Evolutionary conservation across 2,888 invertebrate species (phyloP), one percentile per base, ranked within the genome.

Genomic region (Disparrhopalites patrizii): DNA sequence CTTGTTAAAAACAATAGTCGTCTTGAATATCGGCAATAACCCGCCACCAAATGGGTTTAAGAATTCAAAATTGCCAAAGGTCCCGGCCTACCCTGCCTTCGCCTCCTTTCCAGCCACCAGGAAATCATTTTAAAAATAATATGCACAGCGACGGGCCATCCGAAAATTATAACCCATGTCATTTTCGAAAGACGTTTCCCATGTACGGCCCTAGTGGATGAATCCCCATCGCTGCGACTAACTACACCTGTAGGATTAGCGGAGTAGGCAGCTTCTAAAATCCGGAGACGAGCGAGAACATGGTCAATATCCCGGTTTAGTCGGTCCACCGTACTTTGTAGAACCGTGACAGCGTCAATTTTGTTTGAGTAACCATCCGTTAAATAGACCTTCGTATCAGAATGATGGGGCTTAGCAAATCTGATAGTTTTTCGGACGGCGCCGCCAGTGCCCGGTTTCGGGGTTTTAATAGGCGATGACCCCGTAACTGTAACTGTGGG

Each of bases 101-200:
- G 55, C 43, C 72, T 65, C 61, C 70, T 57, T 38, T 67, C 47
- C 62, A 71, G 63, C 69, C 70, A 75, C 72, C 71, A 72, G 3
- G 63, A 40, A 33, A 75, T 47, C 33, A 73, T 65, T 56, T 71
- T 73, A 7, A 76, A 62, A 25, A 76, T 31, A 40, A 76, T 71
- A 43, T 76, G 76, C 31, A 73, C 85, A 54, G 87, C 70, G 76
- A 88, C 82, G 4, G 89, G 89, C 89, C 89, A 89, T 65, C 84
- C 69, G 27, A 86, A 76, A 71, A 88, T 78, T 68, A 88, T 80
- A 56, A 82, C 77, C 58, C 87, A 79, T 1, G 87, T 81, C 81
- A 27, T 81, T 74, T 80, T 79, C 10, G 82, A 81, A 38, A 87
- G 81, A n/a, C n/a, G n/a, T 77, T 84, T 84, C 62, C 86, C 86